Conservation (phyloP, 30 jellyfish, hydroid and myxozoan genomes). For the Clytia hemisphaerica region DNA sequence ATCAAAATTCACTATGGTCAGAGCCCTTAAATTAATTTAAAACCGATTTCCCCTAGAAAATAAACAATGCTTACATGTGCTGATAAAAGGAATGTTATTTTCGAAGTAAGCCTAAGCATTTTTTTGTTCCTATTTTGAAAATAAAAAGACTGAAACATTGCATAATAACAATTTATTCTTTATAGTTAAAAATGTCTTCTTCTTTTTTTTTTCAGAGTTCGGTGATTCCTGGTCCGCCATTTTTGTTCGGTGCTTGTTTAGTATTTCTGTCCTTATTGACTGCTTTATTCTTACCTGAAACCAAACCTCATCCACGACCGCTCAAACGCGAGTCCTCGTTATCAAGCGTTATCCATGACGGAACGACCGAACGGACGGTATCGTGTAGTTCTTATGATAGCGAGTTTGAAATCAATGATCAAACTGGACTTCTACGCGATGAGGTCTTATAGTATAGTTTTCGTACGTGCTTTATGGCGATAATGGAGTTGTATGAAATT, state of each 20-base stretch:
- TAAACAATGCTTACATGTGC: too few relatives aligned
- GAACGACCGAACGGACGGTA: not conserved
- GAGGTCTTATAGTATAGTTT: too few relatives aligned
- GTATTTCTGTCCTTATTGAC: constrained; percentile 80
- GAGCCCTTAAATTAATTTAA: too few relatives aligned
- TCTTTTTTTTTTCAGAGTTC: constrained; percentile 47
- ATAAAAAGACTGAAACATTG: too few relatives aligned
- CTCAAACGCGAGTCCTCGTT: not conserved
- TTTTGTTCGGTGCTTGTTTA: constrained; percentile 89
- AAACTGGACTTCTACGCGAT: constrained; percentile 11
- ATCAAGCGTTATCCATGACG: not conserved
- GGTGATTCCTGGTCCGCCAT: constrained; percentile 94
- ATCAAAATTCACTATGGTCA: too few relatives aligned
- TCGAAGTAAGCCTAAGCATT: too few relatives aligned
- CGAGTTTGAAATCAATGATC: constrained; percentile 30
- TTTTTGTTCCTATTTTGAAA: too few relatives aligned
- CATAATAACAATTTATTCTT: not conserved
- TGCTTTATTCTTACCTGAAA: constrained; percentile 85
- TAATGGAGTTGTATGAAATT: too few relatives aligned
- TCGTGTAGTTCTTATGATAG: constrained; percentile 23
- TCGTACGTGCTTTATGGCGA: too few relatives aligned
- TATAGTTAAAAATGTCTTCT: not conserved
- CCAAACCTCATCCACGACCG: not conserved
- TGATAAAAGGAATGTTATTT: too few relatives aligned
- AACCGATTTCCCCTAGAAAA: too few relatives aligned